Percentiles rank a stretch among this genome's conserved stretches.
Conservation (phyloP, 2,797 vertebrate species). For the Psittacula echo region DNA sequence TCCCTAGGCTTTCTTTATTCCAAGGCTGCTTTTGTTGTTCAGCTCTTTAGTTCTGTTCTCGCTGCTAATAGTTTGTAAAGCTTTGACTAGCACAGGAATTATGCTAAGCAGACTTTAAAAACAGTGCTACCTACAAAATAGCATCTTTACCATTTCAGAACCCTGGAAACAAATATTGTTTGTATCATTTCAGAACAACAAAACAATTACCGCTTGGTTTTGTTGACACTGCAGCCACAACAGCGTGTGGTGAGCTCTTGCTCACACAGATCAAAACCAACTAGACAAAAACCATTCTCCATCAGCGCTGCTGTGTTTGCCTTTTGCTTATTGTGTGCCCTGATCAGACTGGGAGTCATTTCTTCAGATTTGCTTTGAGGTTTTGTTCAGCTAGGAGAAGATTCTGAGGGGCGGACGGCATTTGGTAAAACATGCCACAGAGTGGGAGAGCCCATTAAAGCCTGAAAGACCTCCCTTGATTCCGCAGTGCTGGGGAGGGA, state of each 20-base stretch:
- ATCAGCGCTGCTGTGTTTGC: not conserved
- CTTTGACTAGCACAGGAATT: conserved; percentile 46
- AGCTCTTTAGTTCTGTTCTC: conserved; percentile 37
- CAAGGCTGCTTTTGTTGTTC: conserved; percentile 1
- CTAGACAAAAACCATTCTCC: not conserved
- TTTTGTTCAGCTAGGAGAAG: not conserved
- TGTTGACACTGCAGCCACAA: not conserved
- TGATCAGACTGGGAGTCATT: not conserved
- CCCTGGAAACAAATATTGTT: not conserved
- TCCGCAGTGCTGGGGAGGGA: not conserved
- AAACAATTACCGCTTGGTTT: not conserved
- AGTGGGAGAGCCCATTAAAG: not conserved
- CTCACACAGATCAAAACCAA: not conserved
- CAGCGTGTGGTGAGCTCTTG: not conserved
- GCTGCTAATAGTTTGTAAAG: conserved; percentile 6
- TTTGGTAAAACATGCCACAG: not conserved
- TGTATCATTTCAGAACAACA: not conserved
- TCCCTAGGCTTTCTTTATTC: not conserved
- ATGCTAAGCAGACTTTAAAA: conserved; percentile 22
- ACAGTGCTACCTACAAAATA: not conserved
- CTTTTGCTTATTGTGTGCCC: not conserved
- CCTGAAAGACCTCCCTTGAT: not conserved
- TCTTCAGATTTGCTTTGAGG: not conserved
- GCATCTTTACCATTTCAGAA: not conserved
- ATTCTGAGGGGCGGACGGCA: not conserved